Conservation (phyloP, 2,113 vertebrate genomes). For the Mirza zaza region DNA sequence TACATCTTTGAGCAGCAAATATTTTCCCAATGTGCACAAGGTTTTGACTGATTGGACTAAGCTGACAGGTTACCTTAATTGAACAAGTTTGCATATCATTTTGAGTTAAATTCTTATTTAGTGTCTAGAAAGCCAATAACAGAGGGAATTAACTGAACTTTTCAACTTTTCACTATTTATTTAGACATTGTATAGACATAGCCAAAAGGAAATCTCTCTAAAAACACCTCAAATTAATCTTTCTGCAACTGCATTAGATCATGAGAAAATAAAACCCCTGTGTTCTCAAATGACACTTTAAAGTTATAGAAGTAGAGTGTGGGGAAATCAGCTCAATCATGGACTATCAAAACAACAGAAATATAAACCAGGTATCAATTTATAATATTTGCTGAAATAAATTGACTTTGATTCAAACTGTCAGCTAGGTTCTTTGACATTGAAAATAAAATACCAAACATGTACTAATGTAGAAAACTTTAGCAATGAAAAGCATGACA, state of each 20-base stretch:
- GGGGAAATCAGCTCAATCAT: slow-evolving; percentile 52
- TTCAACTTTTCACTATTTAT: slow-evolving; percentile 74
- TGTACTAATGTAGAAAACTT: slow-evolving; percentile 30
- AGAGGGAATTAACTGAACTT: slow-evolving; percentile 65
- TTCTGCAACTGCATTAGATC: slow-evolving; percentile 59
- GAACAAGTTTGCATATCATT: slow-evolving; percentile 27
- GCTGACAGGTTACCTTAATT: slow-evolving; percentile 1
- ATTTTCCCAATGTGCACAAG: not conserved
- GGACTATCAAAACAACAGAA: slow-evolving; percentile 74
- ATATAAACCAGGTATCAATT: slow-evolving; percentile 71
- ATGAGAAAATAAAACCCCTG: slow-evolving; percentile 68
- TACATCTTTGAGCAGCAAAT: not conserved
- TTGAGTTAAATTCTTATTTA: slow-evolving; percentile 59
- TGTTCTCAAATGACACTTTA: slow-evolving; percentile 72
- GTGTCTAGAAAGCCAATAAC: slow-evolving; percentile 9
- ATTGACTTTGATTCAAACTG: slow-evolving; percentile 64
- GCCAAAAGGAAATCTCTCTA: slow-evolving; percentile 61
- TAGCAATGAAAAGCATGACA: not conserved
- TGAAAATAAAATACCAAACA: slow-evolving; percentile 56
- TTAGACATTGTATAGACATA: slow-evolving; percentile 61
- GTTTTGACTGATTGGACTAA: slow-evolving; percentile 1
- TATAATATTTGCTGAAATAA: slow-evolving; percentile 55
- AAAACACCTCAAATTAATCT: slow-evolving; percentile 68
- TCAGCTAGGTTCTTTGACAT: slow-evolving; percentile 50
- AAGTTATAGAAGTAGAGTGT: slow-evolving; percentile 33